phyloP scores from a whole-genome alignment of 2,888 invertebrate genomes.

The Agrochola lota region DNA sequence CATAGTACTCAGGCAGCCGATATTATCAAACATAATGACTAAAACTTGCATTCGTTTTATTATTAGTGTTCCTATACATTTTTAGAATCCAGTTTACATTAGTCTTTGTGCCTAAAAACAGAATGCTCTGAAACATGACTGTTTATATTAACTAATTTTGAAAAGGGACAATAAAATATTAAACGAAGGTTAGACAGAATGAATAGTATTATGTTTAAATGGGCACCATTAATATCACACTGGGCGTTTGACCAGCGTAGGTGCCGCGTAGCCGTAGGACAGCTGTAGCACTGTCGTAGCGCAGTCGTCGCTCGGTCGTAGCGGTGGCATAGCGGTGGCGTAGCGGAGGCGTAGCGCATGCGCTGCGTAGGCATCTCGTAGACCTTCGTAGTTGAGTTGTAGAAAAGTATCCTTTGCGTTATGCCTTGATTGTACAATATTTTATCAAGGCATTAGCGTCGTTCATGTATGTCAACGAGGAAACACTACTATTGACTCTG shows the following conservation, averaged over 20 bases:
- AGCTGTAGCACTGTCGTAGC: background rate
- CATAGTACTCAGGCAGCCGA: slow-evolving; percentile 16
- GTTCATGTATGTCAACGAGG: background rate
- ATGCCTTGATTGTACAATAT: background rate
- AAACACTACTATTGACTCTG: background rate
- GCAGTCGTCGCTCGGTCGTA: background rate
- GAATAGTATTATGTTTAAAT: too few species aligned
- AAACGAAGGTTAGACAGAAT: background rate
- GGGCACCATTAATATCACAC: background rate
- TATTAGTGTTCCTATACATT: background rate
- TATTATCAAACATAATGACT: background rate
- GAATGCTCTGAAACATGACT: background rate
- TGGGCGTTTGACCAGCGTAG: background rate
- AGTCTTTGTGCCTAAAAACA: background rate
- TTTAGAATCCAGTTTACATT: background rate
- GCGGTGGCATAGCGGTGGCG: background rate
- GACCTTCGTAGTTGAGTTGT: background rate
- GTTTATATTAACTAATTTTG: background rate
- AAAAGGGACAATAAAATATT: background rate
- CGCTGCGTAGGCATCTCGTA: background rate
- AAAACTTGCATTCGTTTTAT: slow-evolving; percentile 3
- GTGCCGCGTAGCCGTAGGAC: background rate
- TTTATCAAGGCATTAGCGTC: background rate
- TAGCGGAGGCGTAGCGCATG: background rate
- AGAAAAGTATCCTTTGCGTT: background rate